These are phyloP conservation scores for Cylindroiulus punctatus DNA, from an alignment of 2,888 invertebrate genomes.

Conservation along the genomic window DNA sequence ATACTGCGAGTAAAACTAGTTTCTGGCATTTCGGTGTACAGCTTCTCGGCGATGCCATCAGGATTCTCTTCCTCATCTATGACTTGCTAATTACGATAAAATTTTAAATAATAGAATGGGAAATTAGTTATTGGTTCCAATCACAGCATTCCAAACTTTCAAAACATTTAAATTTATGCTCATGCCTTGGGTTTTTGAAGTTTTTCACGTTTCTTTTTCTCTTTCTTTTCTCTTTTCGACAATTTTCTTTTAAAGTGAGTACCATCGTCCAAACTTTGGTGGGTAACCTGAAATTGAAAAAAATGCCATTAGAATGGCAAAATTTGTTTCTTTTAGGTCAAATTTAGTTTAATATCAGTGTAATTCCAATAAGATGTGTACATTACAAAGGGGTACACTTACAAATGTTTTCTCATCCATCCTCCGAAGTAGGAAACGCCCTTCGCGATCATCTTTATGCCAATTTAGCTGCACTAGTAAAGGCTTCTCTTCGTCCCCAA, in stretches of 20 bases:
- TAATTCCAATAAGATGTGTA: neutral
- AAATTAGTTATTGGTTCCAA: neutral
- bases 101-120: neutral
- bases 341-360: neutral
- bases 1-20: constrained; percentile 98
- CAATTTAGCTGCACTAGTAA: constrained; percentile 97
- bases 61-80: constrained; percentile 74
- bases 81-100: constrained; percentile 40
- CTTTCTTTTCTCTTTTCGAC: constrained; percentile 97
- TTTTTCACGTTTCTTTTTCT: constrained; percentile 94
- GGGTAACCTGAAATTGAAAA: constrained; percentile 64
- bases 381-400: constrained; percentile 50
- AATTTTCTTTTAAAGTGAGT: constrained; percentile 91
- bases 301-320: constrained; percentile 17
- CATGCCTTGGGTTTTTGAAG: constrained; percentile 71
- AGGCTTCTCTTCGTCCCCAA: constrained; percentile 93
- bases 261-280: constrained; percentile 72
- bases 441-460: constrained; percentile 99
- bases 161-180: neutral
- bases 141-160: neutral
- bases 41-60: constrained; percentile 84
- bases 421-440: constrained; percentile 91
- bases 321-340: neutral
- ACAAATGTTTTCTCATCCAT: constrained; percentile 80
- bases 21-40: constrained; percentile 95